Conservation (phyloP, 2,797 vertebrate genomes). For the Argyrosomus regius region DNA sequence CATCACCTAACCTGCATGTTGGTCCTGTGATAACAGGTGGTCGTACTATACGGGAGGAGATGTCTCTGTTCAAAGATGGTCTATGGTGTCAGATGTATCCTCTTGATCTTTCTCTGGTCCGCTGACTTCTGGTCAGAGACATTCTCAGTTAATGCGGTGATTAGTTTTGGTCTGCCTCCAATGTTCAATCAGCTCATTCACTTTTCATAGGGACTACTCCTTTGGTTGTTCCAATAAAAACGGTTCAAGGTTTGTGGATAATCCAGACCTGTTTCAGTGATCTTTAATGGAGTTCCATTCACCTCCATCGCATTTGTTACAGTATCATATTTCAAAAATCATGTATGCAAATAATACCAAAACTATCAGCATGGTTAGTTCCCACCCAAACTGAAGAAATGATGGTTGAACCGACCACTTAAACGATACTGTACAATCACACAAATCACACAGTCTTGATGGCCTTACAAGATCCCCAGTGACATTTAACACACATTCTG, state of each 20-base stretch:
- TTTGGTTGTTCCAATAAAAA: not conserved
- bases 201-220: not conserved
- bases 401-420: no score
- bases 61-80: no score
- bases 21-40: not conserved
- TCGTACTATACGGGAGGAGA: no score
- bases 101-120: no score
- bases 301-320: not conserved
- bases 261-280: not conserved
- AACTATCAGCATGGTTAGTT: not conserved
- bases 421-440: not conserved
- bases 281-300: not conserved
- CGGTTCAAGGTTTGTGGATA: not conserved
- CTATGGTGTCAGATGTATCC: no score
- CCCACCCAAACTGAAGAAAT: not conserved
- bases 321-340: not conserved
- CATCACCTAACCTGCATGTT: not conserved
- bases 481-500: constrained; percentile 18
- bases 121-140: no score
- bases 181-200: not conserved
- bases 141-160: not conserved
- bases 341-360: not conserved
- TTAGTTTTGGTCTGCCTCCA: no score
- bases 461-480: not conserved
- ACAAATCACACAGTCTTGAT: not conserved